Conservation (phyloP, 2,888 invertebrate genomes). For the Cyaniris semiargus region DNA sequence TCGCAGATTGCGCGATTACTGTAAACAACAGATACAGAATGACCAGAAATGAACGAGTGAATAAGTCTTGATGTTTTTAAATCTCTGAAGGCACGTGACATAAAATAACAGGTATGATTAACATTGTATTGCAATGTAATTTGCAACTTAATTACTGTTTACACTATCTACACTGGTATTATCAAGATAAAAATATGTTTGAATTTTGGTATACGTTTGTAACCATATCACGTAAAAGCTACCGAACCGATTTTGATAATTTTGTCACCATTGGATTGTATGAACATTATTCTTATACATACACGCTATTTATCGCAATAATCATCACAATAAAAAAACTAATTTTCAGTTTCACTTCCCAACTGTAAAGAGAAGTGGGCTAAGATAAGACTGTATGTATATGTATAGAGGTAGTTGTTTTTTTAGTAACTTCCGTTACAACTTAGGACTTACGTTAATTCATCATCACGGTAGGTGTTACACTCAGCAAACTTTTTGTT, state of each 20-base stretch:
- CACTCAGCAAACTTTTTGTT: neutral
- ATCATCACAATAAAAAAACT: too few relatives aligned
- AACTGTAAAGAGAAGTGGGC: too few relatives aligned
- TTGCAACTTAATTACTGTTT: too few relatives aligned
- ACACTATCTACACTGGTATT: too few relatives aligned
- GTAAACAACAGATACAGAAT: constrained; percentile 7
- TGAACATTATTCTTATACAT: too few relatives aligned
- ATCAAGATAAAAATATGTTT: neutral
- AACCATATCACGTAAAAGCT: neutral
- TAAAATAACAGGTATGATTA: neutral
- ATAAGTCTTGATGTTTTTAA: neutral
- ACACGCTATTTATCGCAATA: too few relatives aligned
- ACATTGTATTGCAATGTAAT: neutral
- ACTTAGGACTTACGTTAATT: too few relatives aligned
- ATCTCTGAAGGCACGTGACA: neutral
- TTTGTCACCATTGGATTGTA: neutral
- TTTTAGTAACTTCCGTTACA: too few relatives aligned
- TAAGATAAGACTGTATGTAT: too few relatives aligned
- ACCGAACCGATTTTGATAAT: neutral
- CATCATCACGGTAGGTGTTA: too few relatives aligned
- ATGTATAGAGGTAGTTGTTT: too few relatives aligned
- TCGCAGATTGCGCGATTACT: constrained; percentile 23
- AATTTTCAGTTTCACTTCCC: too few relatives aligned
- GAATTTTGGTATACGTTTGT: neutral
- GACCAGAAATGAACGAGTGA: neutral